Base-by-base conservation (phyloP, 2,888 invertebrate species). In the Apamea crenata region DNA sequence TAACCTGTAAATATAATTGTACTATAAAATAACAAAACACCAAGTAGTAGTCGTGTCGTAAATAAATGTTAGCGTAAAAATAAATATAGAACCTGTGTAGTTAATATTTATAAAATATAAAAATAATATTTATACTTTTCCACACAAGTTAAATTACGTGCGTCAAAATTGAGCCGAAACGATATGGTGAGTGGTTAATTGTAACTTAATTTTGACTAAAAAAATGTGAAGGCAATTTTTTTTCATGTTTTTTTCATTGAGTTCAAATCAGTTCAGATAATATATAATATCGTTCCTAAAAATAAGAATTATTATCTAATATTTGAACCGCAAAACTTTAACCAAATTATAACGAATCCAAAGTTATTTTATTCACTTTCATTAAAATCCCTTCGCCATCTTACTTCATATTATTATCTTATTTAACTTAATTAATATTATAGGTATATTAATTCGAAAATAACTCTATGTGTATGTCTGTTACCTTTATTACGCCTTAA, bases 111-210 rank as follows among this genome's bases (percentile, higher is more conserved):
- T 83, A 74, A 63, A 66, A 68, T 47, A 76, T 12, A 36, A 68
- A 81, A 82, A 70, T 29, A 53, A 40, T 63, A 73, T 16, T 71
- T 61, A 77, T 66, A 78, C 29, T 86, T 82, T 84, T 74, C 56
- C 16, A 29, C 65, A 63, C 44, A 66, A 87, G 74, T 86, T 85
- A 32, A 86, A 77, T 72, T 8, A 89, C 73, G 71, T 72, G 59
- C 80, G 78, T 80, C 73, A 83, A 75, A 83, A 86, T 83, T 85
- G 82, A 75, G 78, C 68, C 80, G 59, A 79, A 80, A 79, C 83
- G 82, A 69, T 81, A 91, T 91, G 91, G 91, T 91, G 67, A 90
- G 90, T 90, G 29, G 8, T 36, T 32, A 72, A 67, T 53, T 80
- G 12, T 50, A 36, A 53, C 7, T 59, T 32, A 32, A n/a, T 81